phyloP scores from a whole-genome alignment of 2,888 invertebrate genomes.

The Globia sparganii region DNA sequence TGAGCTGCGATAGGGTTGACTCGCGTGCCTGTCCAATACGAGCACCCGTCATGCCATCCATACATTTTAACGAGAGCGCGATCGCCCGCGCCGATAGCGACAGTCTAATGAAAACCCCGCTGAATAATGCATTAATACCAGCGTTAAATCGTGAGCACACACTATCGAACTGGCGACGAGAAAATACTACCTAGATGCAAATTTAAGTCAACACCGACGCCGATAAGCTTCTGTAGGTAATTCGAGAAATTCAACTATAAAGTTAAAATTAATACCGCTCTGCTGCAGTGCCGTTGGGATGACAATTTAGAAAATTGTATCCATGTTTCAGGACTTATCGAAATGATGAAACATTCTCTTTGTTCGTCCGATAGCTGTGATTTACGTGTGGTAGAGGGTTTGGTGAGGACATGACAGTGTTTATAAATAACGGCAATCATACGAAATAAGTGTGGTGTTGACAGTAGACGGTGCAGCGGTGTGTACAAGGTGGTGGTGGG shows the following conservation, averaged over 20 bases:
- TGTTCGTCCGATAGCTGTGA: conserved; percentile 71
- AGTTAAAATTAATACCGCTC: conserved; percentile 77
- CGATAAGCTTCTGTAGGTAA: conserved; percentile 85
- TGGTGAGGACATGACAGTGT: conserved; percentile 61
- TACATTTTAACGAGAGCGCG: conserved; percentile 90
- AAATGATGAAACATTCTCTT: conserved; percentile 71
- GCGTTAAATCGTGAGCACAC: conserved; percentile 90
- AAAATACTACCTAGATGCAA: conserved; percentile 87
- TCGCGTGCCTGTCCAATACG: conserved; percentile 80
- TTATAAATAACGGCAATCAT: conserved; percentile 71
- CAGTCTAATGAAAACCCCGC: conserved; percentile 89
- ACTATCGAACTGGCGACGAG: conserved; percentile 85
- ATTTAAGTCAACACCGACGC: conserved; percentile 86
- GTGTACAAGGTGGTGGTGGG: conserved; percentile 75
- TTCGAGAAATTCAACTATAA: conserved; percentile 79
- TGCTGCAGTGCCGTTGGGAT: conserved; percentile 66
- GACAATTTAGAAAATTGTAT: conserved; percentile 74
- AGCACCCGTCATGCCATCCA: conserved; percentile 89
- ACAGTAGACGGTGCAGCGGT: conserved; percentile 56
- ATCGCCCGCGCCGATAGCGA: conserved; percentile 87
- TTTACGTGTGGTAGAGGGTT: conserved; percentile 69
- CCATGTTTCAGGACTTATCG: conserved; percentile 77
- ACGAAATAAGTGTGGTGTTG: conserved; percentile 73
- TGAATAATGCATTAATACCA: conserved; percentile 90
- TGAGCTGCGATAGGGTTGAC: conserved; percentile 77